Evolutionary conservation across 2,888 invertebrate genomes (phyloP).

Genomic region (Coelogynopora nodosa): DNA sequence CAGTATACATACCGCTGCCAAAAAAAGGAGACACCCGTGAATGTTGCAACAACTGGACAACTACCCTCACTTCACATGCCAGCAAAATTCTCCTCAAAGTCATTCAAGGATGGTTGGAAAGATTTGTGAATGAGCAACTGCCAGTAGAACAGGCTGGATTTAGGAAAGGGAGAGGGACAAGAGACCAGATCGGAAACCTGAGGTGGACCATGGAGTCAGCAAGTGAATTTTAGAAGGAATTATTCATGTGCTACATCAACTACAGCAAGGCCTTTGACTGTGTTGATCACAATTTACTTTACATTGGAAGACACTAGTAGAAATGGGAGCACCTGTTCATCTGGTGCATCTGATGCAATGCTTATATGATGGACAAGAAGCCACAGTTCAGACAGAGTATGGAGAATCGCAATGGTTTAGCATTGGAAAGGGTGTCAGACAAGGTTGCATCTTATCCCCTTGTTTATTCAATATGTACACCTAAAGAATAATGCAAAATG

Average conservation of each 20-base stretch:
- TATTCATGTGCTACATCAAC: not conserved
- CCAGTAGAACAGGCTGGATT: not conserved
- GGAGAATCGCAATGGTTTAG: not conserved
- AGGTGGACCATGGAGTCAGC: not conserved
- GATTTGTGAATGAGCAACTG: not conserved
- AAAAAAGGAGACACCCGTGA: not conserved
- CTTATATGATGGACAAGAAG: not conserved
- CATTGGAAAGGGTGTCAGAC: not conserved
- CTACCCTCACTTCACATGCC: not conserved
- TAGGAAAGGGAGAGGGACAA: not conserved
- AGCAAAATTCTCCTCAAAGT: not conserved
- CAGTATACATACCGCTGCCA: not conserved
- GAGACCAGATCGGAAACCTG: not conserved
- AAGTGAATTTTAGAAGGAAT: not conserved
- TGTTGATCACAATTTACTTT: not conserved
- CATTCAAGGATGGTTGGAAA: not conserved
- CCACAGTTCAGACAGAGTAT: not conserved
- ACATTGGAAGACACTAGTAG: not conserved
- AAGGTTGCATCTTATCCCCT: not conserved
- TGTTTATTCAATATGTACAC: not conserved
- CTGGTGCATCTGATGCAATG: not conserved
- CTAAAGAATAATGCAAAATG: not conserved
- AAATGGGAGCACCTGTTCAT: not conserved
- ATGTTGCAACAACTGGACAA: not conserved
- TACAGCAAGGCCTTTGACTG: slow-evolving; percentile 15